Evolutionary conservation across 2,113 vertebrate genomes (phyloP).

Genomic region (Lophius piscatorius): DNA sequence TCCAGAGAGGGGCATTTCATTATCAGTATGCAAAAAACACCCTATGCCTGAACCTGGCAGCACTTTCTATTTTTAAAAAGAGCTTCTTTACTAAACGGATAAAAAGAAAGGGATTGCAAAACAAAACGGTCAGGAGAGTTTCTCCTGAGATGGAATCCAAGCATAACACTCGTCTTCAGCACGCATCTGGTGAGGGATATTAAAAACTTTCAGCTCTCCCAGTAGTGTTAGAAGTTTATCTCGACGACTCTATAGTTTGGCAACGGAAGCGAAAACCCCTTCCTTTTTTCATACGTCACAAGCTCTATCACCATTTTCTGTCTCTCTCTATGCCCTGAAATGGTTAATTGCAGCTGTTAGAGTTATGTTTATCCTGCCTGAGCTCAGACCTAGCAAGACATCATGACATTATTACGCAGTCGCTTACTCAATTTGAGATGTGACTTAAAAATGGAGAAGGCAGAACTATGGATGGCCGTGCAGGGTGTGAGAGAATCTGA

Average conservation of each 20-base stretch:
- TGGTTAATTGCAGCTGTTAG: conserved; percentile 19
- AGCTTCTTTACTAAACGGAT: conserved; percentile 42
- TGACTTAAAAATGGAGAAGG: conserved; percentile 21
- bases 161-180: conserved; percentile 38
- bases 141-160: conserved; percentile 40
- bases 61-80: conserved; percentile 58
- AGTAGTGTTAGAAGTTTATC: conserved; percentile 14
- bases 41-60: conserved; percentile 45
- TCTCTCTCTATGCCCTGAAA: conserved; percentile 3
- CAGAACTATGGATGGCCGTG: conserved; percentile 1
- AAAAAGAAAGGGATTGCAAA: conserved; percentile 39
- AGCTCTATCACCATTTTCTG: conserved; percentile 29
- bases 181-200: conserved; percentile 20
- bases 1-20: conserved; percentile 11
- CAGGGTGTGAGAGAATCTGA: conserved; percentile 17
- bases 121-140: conserved; percentile 31
- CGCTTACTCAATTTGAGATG: not conserved
- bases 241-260: conserved; percentile 5
- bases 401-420: not conserved
- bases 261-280: conserved; percentile 18
- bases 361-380: not conserved
- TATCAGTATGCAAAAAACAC: conserved; percentile 30
- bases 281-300: conserved; percentile 34
- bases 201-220: conserved; percentile 27
- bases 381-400: too few relatives aligned